These are phyloP conservation scores for Pogonomyrmex barbatus DNA, from an alignment of 1,140 invertebrate species.

Conservation along the genomic window DNA sequence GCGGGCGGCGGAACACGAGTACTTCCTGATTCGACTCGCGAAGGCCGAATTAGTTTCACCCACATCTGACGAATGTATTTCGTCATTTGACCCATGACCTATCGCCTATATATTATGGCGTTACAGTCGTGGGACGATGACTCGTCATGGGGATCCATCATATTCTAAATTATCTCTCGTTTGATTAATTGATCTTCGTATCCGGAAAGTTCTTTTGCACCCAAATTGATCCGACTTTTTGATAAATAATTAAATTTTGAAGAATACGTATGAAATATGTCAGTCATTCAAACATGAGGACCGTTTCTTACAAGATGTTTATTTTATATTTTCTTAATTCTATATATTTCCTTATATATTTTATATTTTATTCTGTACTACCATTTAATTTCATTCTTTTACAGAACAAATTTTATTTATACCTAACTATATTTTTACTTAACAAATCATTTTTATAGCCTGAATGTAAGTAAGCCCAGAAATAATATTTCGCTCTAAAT, in stretches of 20 bases:
- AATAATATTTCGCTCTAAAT: background rate
- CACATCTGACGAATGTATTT: conserved; percentile 57
- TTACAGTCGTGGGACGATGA: conserved; percentile 55
- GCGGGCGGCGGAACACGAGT: conserved; percentile 35
- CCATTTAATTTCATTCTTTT: background rate
- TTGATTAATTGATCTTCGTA: conserved; percentile 26
- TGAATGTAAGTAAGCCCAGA: background rate
- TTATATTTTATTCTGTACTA: background rate
- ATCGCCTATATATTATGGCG: conserved; percentile 21
- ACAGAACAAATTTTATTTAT: conserved; percentile 14
- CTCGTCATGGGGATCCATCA: conserved; percentile 29
- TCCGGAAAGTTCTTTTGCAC: background rate
- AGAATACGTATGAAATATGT: background rate
- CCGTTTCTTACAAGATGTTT: background rate
- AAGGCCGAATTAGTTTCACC: conserved; percentile 61
- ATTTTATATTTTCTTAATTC: conserved; percentile 17
- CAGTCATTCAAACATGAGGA: background rate
- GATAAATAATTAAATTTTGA: background rate
- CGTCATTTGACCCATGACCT: conserved; percentile 53
- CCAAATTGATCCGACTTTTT: background rate
- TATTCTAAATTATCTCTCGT: conserved; percentile 29
- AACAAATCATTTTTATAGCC: background rate
- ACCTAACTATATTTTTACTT: background rate
- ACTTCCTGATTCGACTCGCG: conserved; percentile 36
- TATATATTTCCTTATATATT: background rate